These are phyloP conservation scores for Leptestheria dahalacensis DNA, from an alignment of 1,140 invertebrate genomes.

Conservation along the genomic window DNA sequence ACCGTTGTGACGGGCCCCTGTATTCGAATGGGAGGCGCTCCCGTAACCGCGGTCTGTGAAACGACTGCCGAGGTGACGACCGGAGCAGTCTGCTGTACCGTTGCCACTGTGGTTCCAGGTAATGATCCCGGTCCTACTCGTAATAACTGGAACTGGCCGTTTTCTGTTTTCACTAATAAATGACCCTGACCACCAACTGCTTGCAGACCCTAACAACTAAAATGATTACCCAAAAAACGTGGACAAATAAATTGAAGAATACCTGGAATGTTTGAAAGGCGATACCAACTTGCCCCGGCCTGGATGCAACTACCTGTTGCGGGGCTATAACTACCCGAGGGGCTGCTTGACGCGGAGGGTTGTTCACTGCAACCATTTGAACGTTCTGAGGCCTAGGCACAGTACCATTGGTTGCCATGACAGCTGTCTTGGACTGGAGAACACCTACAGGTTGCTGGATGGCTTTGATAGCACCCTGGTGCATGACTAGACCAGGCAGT, in stretches of 20 bases:
- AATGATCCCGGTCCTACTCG: slow-evolving; percentile 58
- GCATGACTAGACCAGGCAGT: neutral
- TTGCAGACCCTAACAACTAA: slow-evolving; percentile 42
- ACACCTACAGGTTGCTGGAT: neutral
- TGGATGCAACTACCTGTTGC: slow-evolving; percentile 59
- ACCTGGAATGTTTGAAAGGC: slow-evolving; percentile 44
- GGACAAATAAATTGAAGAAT: neutral
- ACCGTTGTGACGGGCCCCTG: neutral
- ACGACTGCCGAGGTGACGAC: neutral
- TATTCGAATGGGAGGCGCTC: neutral
- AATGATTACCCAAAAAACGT: slow-evolving; percentile 2
- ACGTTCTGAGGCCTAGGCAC: neutral
- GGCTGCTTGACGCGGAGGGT: slow-evolving; percentile 30
- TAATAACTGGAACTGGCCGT: slow-evolving; percentile 80
- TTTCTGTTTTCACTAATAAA: slow-evolving; percentile 83
- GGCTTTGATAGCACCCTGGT: neutral
- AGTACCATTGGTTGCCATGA: neutral
- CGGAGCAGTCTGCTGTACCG: slow-evolving; percentile 4
- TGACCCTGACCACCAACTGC: slow-evolving; percentile 67
- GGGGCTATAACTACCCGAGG: slow-evolving; percentile 61
- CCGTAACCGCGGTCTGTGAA: too few relatives aligned
- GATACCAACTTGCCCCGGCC: slow-evolving; percentile 65
- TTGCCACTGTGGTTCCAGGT: slow-evolving; percentile 2
- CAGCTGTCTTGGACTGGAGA: slow-evolving; percentile 3
- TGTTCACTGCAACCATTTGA: slow-evolving; percentile 7